Percentiles rank a stretch among this genome's conserved stretches.
Conservation (phyloP, 2,797 vertebrate genomes). For the Notolabrus celidotus region DNA sequence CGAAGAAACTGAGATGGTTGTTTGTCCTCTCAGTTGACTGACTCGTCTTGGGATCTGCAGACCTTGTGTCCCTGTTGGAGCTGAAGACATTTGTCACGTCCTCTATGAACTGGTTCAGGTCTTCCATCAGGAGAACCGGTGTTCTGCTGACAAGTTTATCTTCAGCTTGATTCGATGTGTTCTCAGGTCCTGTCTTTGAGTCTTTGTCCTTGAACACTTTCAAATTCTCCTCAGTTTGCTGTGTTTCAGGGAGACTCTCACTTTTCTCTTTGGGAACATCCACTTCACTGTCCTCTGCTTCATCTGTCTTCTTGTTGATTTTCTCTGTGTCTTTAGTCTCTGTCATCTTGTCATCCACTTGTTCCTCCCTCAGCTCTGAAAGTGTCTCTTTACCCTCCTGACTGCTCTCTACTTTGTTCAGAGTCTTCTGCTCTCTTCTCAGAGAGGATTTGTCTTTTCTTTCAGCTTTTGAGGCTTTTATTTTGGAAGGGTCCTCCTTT, state of each 20-base stretch:
- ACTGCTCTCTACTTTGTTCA: not conserved
- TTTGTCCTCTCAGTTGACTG: not conserved
- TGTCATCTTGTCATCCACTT: not conserved
- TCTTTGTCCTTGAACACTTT: no score
- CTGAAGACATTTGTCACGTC: constrained; percentile 40
- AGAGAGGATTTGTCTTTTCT: not conserved
- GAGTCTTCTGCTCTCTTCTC: constrained; percentile 9
- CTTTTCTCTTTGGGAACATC: not conserved
- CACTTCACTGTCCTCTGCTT: not conserved
- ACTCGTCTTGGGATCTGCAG: not conserved
- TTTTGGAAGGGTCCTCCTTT: constrained; percentile 13
- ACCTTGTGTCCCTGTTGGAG: not conserved
- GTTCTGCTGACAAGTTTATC: constrained; percentile 7
- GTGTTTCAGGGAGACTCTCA: not conserved
- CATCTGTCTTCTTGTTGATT: not conserved
- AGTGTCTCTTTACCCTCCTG: not conserved
- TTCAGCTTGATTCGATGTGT: not conserved
- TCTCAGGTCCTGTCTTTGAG: not conserved
- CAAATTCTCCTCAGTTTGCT: not conserved
- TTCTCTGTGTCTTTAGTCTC: fast-evolving
- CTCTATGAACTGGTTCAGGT: constrained; percentile 55
- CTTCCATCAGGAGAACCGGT: constrained; percentile 44
- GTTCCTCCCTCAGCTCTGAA: not conserved
- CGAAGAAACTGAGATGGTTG: constrained; percentile 41
- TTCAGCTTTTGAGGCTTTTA: constrained; percentile 11